Base-by-base conservation (phyloP, 2,888 invertebrate species). In the Cryptophagus acutangulus region DNA sequence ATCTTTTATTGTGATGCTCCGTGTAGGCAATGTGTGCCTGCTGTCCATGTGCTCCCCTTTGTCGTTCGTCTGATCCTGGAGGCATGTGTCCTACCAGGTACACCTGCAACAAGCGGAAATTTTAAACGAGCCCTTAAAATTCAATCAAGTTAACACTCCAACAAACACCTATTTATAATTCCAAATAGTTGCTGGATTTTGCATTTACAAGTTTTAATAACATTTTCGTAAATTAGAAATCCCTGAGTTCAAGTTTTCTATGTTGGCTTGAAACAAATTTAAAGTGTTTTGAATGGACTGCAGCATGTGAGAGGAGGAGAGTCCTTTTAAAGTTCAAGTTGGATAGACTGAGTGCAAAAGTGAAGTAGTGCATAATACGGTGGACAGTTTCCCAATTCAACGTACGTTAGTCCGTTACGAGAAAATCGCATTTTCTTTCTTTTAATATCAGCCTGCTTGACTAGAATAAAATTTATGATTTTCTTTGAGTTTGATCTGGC, bases 21-120 rank as follows among this genome's bases (percentile, higher is more conserved):
- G 83, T 79, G 68, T 77, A 84, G 34, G 79, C 75, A 65, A 55
- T 75, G 41, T 66, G 71, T 49, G 78, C 59, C 12, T 26, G n/a
- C 48, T 77, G 70, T 55, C 78, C 63, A 58, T 80, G 67, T 42
- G 79, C 76, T 37, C 84, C 82, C 50, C 82, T 77, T 54, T 83
- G 80, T 17, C 87, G 76, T 54, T 90, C 88, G 63, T 88, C 87
- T 3, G 84, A 84, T 10, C 93, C 93, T 0, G 93, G 92, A 0
- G 91, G 86, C 51, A 90, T 86, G 65, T 93, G 93, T 0, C 91
- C 91, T 20, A 91, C 87, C 50, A 93, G 80, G 67, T 89, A 91
- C 16, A 89, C 90, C 92, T 92, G 75, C 16, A 70, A 70, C 46
- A 49, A 51, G 39, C 41, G n/a, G n/a, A n/a, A 33, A 41, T 34